Percentiles rank a stretch among this genome's conserved stretches.
These are phyloP conservation scores for Trochalopteron elliotii DNA, from an alignment of 2,113 vertebrate genomes.

Conservation along the genomic window DNA sequence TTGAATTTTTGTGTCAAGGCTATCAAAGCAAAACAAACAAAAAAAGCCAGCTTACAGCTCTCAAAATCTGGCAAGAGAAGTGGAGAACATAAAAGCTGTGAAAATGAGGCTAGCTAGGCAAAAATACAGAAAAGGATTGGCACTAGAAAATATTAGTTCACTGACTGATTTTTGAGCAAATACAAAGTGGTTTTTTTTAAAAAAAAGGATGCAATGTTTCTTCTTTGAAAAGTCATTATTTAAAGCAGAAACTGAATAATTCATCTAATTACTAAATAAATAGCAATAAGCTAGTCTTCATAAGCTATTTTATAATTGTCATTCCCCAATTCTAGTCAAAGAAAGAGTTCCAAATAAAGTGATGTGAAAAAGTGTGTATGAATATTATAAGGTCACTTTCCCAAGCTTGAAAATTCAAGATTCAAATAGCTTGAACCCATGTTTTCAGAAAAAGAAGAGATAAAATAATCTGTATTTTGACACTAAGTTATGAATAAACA, in stretches of 20 bases:
- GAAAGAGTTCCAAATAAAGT: background rate
- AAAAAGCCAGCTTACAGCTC: background rate
- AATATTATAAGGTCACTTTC: background rate
- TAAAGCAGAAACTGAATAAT: background rate
- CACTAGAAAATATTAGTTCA: background rate
- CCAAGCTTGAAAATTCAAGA: background rate
- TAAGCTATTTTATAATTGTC: background rate
- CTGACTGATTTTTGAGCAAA: background rate
- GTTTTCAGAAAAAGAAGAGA: background rate
- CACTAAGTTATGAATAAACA: background rate
- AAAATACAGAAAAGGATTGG: constrained; percentile 5
- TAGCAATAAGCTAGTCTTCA: background rate
- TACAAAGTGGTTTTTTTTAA: background rate
- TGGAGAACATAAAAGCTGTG: constrained; percentile 48
- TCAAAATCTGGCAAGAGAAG: constrained; percentile 37
- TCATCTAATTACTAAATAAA: background rate
- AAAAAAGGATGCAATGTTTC: background rate
- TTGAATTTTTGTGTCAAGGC: constrained; percentile 23
- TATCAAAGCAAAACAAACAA: constrained; percentile 47
- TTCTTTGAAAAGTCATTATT: background rate
- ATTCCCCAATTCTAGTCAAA: background rate
- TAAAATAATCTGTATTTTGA: background rate
- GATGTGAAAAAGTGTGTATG: background rate
- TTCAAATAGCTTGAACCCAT: background rate
- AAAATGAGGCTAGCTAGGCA: constrained; percentile 27